Percentiles rank a stretch among this genome's conserved stretches.
Evolutionary conservation across 2,797 vertebrate genomes (phyloP).

Genomic region (Kryptopterus vitreolus): DNA sequence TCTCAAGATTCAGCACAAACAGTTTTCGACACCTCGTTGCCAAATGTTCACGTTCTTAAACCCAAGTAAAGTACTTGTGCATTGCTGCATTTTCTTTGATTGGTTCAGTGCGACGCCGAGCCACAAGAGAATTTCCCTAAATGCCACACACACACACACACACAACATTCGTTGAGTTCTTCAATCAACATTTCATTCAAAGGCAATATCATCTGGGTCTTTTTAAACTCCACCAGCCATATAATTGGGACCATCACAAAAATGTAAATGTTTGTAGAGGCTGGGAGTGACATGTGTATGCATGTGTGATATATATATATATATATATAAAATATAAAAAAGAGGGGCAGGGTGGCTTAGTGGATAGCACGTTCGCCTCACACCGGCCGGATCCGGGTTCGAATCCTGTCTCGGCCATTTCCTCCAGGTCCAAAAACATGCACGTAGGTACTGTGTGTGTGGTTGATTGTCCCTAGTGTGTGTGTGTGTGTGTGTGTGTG

Average conservation of each 20-base stretch:
- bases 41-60: not conserved
- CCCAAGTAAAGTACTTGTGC: not conserved
- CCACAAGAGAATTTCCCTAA: not conserved
- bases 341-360: too few relatives aligned
- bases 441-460: too few relatives aligned
- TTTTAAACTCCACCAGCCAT: not conserved
- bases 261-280: not conserved
- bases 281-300: too few relatives aligned
- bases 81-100: not conserved
- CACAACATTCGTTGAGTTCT: conserved; percentile 29
- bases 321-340: too few relatives aligned
- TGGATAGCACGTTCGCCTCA: too few relatives aligned
- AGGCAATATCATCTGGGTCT: not conserved
- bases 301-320: too few relatives aligned
- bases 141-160: not conserved
- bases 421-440: too few relatives aligned
- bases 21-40: conserved; percentile 10
- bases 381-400: too few relatives aligned
- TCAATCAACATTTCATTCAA: conserved; percentile 33
- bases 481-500: too few relatives aligned
- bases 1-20: conserved; percentile 25
- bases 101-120: not conserved
- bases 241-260: not conserved
- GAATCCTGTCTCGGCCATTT: too few relatives aligned
- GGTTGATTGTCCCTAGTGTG: too few relatives aligned